These are phyloP conservation scores for Tapera naevia DNA, from an alignment of 2,797 vertebrate species.

Conservation along the genomic window DNA sequence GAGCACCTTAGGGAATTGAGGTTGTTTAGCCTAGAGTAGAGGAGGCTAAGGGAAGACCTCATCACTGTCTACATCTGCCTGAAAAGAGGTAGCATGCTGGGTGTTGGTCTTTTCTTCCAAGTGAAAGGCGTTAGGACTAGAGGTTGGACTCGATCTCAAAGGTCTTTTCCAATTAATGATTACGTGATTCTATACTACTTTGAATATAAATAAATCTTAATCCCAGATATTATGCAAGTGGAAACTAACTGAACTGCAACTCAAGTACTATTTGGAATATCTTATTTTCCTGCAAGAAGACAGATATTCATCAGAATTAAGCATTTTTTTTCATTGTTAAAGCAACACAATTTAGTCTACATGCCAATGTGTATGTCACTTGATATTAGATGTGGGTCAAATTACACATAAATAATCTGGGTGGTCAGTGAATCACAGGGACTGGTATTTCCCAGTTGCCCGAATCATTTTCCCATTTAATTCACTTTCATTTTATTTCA, in stretches of 20 bases:
- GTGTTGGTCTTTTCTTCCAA: too few species aligned
- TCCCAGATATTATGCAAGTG: background rate
- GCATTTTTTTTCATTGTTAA: background rate
- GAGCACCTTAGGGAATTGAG: too few species aligned
- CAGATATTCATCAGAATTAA: background rate
- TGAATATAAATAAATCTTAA: background rate
- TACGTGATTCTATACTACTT: too few species aligned
- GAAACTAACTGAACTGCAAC: background rate
- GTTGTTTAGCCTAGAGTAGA: too few species aligned
- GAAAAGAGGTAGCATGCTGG: too few species aligned
- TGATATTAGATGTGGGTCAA: conserved; percentile 48
- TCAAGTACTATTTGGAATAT: background rate
- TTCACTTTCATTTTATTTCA: conserved; percentile 35
- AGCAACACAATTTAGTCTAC: background rate
- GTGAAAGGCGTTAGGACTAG: too few species aligned
- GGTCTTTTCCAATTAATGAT: too few species aligned
- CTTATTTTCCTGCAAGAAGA: background rate
- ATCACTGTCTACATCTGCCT: too few species aligned
- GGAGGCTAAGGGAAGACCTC: too few species aligned
- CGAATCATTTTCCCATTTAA: conserved; percentile 14
- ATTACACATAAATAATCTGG: conserved; percentile 35
- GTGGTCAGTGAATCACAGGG: conserved; percentile 29
- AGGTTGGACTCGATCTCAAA: too few species aligned
- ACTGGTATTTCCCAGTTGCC: conserved; percentile 20
- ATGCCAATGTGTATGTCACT: background rate